Base-by-base conservation (phyloP, 2,797 vertebrate species). In the Melanogrammus aeglefinus region DNA sequence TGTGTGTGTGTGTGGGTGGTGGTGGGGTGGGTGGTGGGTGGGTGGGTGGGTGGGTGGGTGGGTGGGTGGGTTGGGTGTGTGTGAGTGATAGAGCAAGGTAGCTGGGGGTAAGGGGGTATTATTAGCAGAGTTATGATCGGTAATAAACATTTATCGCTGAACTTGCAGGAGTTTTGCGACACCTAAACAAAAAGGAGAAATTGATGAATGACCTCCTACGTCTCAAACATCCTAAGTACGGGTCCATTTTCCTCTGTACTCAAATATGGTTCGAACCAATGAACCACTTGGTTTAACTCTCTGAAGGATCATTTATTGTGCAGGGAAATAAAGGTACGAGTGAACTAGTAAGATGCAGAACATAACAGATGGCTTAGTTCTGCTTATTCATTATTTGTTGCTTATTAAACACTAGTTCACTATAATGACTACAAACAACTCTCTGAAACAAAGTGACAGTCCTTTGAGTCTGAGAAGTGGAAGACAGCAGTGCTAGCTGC, bases 401-500 rank as follows among this genome's bases (percentile, higher is more conserved):
- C n/a, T 69, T 69, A 69, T 69, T 27, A 10, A 27, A 27, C 63
- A 27, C 63, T 63, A 9, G 63, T 63, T 57, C 12, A 21, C 47
- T 44, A 5, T 1, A 18, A 21, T 7, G 47, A 18, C 47, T 21
- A 21, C 47, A 57, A 47, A 63, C 57, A 63, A 63, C 57, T n/a
- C 57, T 63, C 6, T 6, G 57, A 24, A 63, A 63, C 63, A 27
- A 69, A 69, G 24, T 27, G 63, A 69, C 63, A 13, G 3, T 27
- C 63, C 63, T 69, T 27, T 69, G 63, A 27, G 63, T 27, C 9
- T 35, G 70, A 35, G 31, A 10, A 16, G 70, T 76, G 81, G 85
- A 83, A 85, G 88, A 88, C 87, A 69, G 63, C 24, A 10, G n/a
- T n/a, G 63, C 24, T 9, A 27, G n/a, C 63, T 24, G 10, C 63